Base-by-base conservation (phyloP, 2,797 vertebrate species). In the Sparidentex hasta region DNA sequence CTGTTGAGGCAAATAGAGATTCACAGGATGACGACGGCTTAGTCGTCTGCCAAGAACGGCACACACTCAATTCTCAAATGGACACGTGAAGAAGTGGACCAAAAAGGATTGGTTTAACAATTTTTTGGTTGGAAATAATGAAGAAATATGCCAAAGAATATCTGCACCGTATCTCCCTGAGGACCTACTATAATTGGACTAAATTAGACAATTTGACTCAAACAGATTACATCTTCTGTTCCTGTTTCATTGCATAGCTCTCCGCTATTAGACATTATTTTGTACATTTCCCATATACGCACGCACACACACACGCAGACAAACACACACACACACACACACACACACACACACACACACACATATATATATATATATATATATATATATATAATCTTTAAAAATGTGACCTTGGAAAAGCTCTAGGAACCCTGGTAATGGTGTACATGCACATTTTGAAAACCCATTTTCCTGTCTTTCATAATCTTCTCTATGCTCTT, bases 1-100 rank as follows among this genome's bases (percentile, higher is more conserved):
- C 11, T 51, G 50, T 50, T 43, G 57, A 69, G 75, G 66, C 72
- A 43, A 83, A 86, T 64, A 57, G 55, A 71, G 76, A 76, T 58
- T 74, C 52, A 1, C 70, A 61, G 11, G n/a, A 74, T 65, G 65
- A 76, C 43, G 18, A 74, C 52, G 80, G 54, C 76, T 82, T 17
- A 76, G 50, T 43, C 20, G 41, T 61, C 74, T 84, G 82, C 85
- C 81, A 90, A 85, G 74, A 84, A 61, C 81, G 65, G 73, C 76
- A 80, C 58, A 65, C 62, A 47, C 69, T 75, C 51, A 29, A 38
- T 50, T 74, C 69, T 75, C 27, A 65, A 73, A 76, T 44, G 41
- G 69, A 68, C 73, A 67, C 59, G 52, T 51, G 65, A 72, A 76
- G 74, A 76, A 46, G 58, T n/a, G 25, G 54, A 55, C 12, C 9